Percentiles rank a stretch among this genome's conserved stretches.
Evolutionary conservation across 2,797 vertebrate genomes (phyloP).

Genomic region (Sebastolobus alascanus): DNA sequence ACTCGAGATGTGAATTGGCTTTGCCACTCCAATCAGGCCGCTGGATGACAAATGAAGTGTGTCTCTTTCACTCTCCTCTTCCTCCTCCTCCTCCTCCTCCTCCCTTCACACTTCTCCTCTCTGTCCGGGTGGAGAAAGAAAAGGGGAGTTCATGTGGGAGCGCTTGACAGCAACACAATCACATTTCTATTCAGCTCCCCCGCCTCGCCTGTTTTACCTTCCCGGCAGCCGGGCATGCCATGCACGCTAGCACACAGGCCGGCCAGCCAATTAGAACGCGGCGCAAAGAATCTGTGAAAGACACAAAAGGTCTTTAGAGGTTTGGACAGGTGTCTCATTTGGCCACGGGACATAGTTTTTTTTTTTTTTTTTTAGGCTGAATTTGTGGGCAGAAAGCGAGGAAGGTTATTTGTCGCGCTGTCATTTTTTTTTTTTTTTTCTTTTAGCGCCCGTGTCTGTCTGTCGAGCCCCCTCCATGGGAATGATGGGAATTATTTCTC

Average conservation of each 20-base stretch:
- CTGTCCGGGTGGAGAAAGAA: constrained; percentile 85
- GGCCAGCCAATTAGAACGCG: constrained; percentile 79
- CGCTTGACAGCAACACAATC: constrained; percentile 99
- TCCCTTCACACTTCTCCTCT: constrained; percentile 75
- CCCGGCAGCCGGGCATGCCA: constrained; percentile 74
- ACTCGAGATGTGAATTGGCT: constrained; percentile 85
- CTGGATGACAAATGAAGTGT: constrained; percentile 99
- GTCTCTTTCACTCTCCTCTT: constrained; percentile 75
- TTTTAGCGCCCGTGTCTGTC: constrained; percentile 73
- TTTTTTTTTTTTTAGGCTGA: constrained; percentile 83
- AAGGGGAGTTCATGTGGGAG: constrained; percentile 98
- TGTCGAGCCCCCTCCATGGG: constrained; percentile 61
- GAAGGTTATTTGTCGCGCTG: constrained; percentile 90
- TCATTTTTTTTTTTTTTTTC: constrained; percentile 87
- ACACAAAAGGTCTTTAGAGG: constrained; percentile 83
- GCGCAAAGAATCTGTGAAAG: constrained; percentile 74
- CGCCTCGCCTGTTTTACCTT: constrained; percentile 95
- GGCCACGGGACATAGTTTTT: constrained; percentile 79
- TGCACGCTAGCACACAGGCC: constrained; percentile 66
- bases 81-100: constrained; percentile 7
- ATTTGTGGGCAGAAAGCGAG: constrained; percentile 74
- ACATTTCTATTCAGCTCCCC: constrained; percentile 99
- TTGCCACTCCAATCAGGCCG: constrained; percentile 99
- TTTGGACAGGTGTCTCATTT: constrained; percentile 84
- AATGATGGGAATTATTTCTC: constrained; percentile 56